A percentile compares a stretch with the other conserved stretches of the same genome.
These are phyloP conservation scores for Desmophyllum pertusum DNA, from an alignment of 92 coral and sea anemone genomes.

Conservation along the genomic window DNA sequence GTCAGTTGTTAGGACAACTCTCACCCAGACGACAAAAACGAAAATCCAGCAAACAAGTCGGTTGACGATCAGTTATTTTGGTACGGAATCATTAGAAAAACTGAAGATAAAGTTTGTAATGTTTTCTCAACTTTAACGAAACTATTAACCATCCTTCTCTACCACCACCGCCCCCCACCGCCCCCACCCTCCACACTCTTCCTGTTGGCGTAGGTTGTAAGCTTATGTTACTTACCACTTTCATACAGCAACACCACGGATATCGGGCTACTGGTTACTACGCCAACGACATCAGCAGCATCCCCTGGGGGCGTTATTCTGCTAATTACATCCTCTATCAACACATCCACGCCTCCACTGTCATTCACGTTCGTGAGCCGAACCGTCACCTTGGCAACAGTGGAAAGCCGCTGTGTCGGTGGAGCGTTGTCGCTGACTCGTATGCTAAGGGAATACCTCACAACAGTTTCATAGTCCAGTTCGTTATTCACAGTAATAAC, in stretches of 20 bases:
- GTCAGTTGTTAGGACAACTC: neutral
- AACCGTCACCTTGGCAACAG: constrained; percentile 66
- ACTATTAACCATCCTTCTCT: no score
- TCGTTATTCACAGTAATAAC: constrained; percentile 54
- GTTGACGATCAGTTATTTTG: neutral
- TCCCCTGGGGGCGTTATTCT: constrained; percentile 62
- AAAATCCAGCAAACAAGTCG: neutral
- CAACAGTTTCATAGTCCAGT: constrained; percentile 67
- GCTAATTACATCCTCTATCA: constrained; percentile 20
- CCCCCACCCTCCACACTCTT: no score
- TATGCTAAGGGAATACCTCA: constrained; percentile 62
- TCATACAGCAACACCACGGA: constrained; percentile 46
- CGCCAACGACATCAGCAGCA: constrained; percentile 63
- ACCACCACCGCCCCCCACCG: no score
- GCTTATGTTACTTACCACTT: constrained; percentile 47
- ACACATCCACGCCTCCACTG: constrained; percentile 72
- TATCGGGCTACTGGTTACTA: constrained; percentile 42
- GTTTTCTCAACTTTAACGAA: no score
- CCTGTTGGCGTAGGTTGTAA: neutral
- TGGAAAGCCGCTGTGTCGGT: constrained; percentile 43
- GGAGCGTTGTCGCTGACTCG: constrained; percentile 62
- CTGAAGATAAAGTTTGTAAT: no score
- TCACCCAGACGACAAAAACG: neutral
- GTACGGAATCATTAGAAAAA: no score
- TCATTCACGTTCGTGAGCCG: constrained; percentile 62